These are phyloP conservation scores for Pelodytes ibericus DNA, from an alignment of 2,797 vertebrate species.

Conservation along the genomic window DNA sequence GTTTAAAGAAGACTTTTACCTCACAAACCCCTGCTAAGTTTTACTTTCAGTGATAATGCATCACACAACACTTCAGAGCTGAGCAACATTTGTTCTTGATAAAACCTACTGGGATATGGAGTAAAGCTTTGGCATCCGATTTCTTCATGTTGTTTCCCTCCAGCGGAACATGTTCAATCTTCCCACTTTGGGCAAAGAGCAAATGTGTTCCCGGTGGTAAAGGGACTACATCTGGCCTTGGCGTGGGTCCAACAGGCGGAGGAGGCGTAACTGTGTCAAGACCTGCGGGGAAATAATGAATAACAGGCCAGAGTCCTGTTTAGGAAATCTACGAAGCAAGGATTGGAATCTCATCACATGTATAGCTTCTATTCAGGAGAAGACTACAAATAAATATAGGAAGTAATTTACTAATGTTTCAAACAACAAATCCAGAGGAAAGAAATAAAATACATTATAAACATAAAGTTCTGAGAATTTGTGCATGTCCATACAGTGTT, in stretches of 20 bases:
- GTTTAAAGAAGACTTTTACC: not conserved
- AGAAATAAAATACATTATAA: no score
- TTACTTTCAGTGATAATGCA: not conserved
- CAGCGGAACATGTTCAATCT: conserved; percentile 84
- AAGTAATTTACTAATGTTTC: not conserved
- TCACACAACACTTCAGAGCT: not conserved
- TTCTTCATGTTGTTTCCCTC: conserved; percentile 84
- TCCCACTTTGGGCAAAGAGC: conserved; percentile 87
- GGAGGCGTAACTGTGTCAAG: conserved; percentile 73
- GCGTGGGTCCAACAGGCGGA: conserved; percentile 73
- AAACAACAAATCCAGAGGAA: no score
- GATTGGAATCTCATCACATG: not conserved
- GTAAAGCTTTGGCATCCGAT: conserved; percentile 76
- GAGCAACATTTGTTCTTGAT: not conserved
- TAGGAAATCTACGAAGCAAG: not conserved
- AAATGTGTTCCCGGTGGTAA: conserved; percentile 84
- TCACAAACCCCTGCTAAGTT: not conserved
- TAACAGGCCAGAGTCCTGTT: conserved; percentile 37
- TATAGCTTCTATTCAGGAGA: not conserved
- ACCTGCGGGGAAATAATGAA: conserved; percentile 68
- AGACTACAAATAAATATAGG: not conserved
- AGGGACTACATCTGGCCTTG: conserved; percentile 78
- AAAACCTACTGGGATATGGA: conserved; percentile 84
- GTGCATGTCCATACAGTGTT: no score
- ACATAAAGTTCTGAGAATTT: no score